Conservation (phyloP, 2,797 vertebrate species). For the Salmo trutta region DNA sequence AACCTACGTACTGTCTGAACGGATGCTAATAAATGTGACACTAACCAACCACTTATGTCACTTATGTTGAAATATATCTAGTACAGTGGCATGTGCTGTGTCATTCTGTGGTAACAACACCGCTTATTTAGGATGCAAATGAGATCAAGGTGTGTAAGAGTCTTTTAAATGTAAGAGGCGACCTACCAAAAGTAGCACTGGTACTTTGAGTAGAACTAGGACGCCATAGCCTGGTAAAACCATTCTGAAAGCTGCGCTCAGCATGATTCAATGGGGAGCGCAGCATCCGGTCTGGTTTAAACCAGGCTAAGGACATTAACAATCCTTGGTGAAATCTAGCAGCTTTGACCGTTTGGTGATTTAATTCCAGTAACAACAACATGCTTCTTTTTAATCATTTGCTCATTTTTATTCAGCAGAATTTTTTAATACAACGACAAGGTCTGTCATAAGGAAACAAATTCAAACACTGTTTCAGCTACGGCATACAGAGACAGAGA, state of each 20-base stretch:
- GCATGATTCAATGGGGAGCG: no score
- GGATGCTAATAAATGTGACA: background rate
- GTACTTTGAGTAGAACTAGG: background rate
- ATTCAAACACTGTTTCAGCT: slow-evolving; percentile 75
- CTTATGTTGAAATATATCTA: background rate
- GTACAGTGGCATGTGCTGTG: no score
- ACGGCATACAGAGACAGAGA: slow-evolving; percentile 69
- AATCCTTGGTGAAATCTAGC: background rate
- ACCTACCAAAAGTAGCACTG: background rate
- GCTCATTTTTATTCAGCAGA: slow-evolving; percentile 79
- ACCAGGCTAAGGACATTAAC: no score
- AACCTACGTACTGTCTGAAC: background rate
- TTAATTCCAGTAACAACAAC: background rate
- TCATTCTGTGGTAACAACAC: no score
- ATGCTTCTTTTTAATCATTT: slow-evolving; percentile 43
- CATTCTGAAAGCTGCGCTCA: background rate
- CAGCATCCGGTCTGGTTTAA: no score
- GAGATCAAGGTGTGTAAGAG: no score
- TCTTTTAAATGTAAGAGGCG: no score
- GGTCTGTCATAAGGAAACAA: slow-evolving; percentile 73
- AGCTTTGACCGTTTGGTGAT: background rate
- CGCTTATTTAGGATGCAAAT: no score
- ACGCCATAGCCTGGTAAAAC: background rate
- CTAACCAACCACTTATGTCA: background rate
- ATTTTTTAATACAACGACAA: slow-evolving; percentile 80